These are phyloP conservation scores for Hucho hucho DNA, from an alignment of 2,113 vertebrate species.

Conservation along the genomic window DNA sequence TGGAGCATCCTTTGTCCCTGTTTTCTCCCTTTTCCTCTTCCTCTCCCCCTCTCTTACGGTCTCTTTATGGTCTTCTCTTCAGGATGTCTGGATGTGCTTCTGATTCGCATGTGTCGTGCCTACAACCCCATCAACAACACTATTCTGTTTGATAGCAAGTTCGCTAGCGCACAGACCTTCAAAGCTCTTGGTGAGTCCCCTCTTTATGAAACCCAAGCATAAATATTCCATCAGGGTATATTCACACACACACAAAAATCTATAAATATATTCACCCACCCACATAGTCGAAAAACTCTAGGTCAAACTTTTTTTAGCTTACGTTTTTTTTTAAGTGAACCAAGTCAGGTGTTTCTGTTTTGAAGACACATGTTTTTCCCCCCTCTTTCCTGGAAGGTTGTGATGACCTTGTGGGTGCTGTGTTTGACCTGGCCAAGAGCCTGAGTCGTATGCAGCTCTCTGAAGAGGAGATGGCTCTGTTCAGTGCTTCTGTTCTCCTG, in stretches of 20 bases:
- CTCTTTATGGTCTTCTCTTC: constrained; percentile 38
- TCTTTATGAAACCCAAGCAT: neutral
- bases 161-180: constrained; percentile 81
- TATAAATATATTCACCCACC: neutral
- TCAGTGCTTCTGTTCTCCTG: constrained; percentile 83
- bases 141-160: constrained; percentile 86
- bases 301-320: too few relatives aligned
- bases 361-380: neutral
- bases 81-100: constrained; percentile 89
- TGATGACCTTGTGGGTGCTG: constrained; percentile 80
- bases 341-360: neutral
- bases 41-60: constrained; percentile 19
- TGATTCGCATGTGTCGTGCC: constrained; percentile 85
- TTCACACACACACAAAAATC: neutral
- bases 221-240: neutral
- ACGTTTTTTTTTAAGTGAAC: too few relatives aligned
- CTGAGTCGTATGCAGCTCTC: constrained; percentile 84
- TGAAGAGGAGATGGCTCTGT: constrained; percentile 87
- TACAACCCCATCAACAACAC: constrained; percentile 89
- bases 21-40: constrained; percentile 6
- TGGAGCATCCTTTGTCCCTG: neutral
- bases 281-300: neutral
- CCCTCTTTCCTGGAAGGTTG: constrained; percentile 71
- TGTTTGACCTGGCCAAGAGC: constrained; percentile 85
- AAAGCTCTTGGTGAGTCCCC: constrained; percentile 83